phyloP scores from a whole-genome alignment of 2,113 vertebrate genomes.

The Tupaia tana region DNA sequence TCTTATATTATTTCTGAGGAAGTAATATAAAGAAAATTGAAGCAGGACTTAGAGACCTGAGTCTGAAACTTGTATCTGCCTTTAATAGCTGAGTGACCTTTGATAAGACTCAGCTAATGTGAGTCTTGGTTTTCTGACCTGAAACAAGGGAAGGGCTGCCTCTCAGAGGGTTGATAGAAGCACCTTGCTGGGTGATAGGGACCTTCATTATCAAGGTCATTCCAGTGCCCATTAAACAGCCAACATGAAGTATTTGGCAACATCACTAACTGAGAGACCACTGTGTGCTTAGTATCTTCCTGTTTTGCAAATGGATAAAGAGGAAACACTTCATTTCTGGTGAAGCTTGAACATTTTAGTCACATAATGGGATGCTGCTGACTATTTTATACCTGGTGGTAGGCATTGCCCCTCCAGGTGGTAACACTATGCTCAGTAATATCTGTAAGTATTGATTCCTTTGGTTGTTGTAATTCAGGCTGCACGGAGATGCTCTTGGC shows the following conservation, averaged over 20 bases:
- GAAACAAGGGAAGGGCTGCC: background rate
- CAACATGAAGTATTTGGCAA: background rate
- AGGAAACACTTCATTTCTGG: background rate
- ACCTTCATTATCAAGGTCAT: background rate
- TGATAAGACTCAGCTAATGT: background rate
- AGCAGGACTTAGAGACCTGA: background rate
- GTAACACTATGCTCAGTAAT: background rate
- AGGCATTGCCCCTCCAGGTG: background rate
- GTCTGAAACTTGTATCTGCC: background rate
- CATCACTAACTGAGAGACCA: background rate
- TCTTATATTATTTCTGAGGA: background rate
- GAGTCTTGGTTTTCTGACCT: background rate
- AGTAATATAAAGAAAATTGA: background rate
- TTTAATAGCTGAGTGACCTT: background rate
- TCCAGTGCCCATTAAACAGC: background rate
- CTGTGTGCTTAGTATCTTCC: background rate
- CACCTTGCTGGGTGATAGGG: background rate
- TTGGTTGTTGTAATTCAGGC: background rate
- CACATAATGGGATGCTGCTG: background rate
- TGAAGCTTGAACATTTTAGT: background rate
- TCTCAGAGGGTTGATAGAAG: background rate
- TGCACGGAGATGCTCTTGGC: background rate
- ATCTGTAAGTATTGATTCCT: background rate
- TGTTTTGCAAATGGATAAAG: background rate
- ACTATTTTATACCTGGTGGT: background rate